phyloP scores from a whole-genome alignment of 2,113 vertebrate genomes.

The Halcyon malimbica region DNA sequence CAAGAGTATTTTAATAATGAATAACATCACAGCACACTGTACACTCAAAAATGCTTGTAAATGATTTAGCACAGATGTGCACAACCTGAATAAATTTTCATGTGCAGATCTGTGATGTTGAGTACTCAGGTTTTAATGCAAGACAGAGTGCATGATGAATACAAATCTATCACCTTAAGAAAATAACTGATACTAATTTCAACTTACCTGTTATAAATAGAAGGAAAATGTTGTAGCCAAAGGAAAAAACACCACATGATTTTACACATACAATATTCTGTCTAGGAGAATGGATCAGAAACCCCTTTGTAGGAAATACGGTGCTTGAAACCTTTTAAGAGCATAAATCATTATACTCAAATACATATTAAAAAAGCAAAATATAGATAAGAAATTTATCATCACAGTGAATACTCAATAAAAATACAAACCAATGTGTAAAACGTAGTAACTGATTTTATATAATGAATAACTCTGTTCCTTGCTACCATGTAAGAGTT shows the following conservation, averaged over 20 bases:
- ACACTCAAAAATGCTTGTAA: not conserved
- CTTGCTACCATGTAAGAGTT: not conserved
- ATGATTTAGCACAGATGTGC: not conserved
- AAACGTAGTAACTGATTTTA: not conserved
- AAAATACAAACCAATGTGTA: not conserved
- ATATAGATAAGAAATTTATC: not conserved
- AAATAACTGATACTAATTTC: not conserved
- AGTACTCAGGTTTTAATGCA: not conserved
- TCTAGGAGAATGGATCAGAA: not conserved
- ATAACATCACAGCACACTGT: not conserved
- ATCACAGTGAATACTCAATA: not conserved
- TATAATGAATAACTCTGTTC: not conserved
- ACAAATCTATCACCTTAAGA: not conserved
- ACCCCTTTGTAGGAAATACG: not conserved
- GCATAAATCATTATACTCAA: not conserved
- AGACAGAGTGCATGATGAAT: not conserved
- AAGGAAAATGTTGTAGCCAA: not conserved
- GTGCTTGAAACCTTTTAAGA: not conserved
- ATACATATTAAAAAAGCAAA: not conserved
- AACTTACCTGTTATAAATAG: not conserved
- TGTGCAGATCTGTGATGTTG: not conserved
- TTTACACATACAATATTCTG: not conserved
- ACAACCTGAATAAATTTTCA: not conserved
- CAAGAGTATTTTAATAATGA: conserved; percentile 15
- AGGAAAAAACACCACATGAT: not conserved